phyloP scores from a whole-genome alignment of 2,888 invertebrate species.

The Eumacrocentrus americanus region DNA sequence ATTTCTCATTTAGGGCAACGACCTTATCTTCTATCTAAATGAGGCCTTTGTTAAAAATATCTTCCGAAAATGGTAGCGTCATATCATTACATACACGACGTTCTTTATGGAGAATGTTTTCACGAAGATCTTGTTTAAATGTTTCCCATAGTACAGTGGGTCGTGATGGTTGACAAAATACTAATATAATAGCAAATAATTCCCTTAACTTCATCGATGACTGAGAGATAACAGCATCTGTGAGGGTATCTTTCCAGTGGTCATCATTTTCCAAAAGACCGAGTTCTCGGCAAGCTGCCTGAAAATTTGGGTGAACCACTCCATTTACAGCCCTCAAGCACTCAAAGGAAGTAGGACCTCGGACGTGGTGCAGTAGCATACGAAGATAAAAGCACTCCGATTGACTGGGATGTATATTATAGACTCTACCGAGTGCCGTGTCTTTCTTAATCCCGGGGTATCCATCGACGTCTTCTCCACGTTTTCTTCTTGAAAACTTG shows the following conservation, averaged over 20 bases:
- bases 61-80: not conserved
- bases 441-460: not conserved
- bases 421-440: not conserved
- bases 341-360: slow-evolving; percentile 43
- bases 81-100: not conserved
- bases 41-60: not conserved
- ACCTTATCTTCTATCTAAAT: slow-evolving; percentile 30
- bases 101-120: not conserved
- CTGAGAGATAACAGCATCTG: not conserved
- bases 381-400: not conserved
- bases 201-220: not conserved
- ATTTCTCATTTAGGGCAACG: too few relatives aligned
- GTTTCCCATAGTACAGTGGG: not conserved
- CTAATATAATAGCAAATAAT: not conserved
- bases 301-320: slow-evolving; percentile 35
- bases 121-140: not conserved
- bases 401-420: not conserved
- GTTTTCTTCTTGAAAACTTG: slow-evolving; percentile 33
- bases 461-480: not conserved
- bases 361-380: not conserved
- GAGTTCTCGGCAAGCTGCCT: slow-evolving; percentile 32
- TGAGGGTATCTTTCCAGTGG: too few relatives aligned
- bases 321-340: slow-evolving; percentile 40
- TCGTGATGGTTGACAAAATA: not conserved
- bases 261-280: not conserved